Conservation (phyloP, 2,797 vertebrate species). For the Notolepis coatsorum region DNA sequence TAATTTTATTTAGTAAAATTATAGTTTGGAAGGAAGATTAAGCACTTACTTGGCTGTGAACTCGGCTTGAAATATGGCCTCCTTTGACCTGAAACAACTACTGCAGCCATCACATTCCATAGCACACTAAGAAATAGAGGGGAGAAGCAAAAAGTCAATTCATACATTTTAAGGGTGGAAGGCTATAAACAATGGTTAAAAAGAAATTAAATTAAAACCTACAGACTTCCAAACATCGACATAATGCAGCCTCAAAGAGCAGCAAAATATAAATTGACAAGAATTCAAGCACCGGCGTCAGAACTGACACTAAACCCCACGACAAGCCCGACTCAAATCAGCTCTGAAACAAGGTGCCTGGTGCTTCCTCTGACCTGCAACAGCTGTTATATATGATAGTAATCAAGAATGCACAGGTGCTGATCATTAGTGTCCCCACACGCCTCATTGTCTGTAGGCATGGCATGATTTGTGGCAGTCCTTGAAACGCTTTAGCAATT, state of each 20-base stretch:
- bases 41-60: constrained; percentile 65
- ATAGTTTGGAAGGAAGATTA: rapidly evolving
- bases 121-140: constrained; percentile 46
- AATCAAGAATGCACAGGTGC: constrained; percentile 53
- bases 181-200: not conserved
- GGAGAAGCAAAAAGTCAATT: rapidly evolving
- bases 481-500: no score
- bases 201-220: constrained; percentile 17
- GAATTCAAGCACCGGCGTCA: constrained; percentile 16
- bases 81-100: constrained; percentile 50
- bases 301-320: constrained; percentile 20
- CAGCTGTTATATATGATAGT: constrained; percentile 47
- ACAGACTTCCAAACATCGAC: constrained; percentile 55
- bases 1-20: rapidly evolving
- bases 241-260: constrained; percentile 41
- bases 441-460: not conserved
- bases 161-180: not conserved
- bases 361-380: not conserved
- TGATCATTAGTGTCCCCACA: constrained; percentile 12
- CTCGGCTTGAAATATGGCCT: constrained; percentile 47
- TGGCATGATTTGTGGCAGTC: no score
- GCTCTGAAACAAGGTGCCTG: constrained; percentile 23
- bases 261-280: constrained; percentile 14
- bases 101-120: constrained; percentile 64
- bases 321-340: constrained; percentile 8